Percentiles rank a stretch among this genome's conserved stretches.
phyloP scores from a whole-genome alignment of 2,797 vertebrate species.

The Sandelia bainsii region DNA sequence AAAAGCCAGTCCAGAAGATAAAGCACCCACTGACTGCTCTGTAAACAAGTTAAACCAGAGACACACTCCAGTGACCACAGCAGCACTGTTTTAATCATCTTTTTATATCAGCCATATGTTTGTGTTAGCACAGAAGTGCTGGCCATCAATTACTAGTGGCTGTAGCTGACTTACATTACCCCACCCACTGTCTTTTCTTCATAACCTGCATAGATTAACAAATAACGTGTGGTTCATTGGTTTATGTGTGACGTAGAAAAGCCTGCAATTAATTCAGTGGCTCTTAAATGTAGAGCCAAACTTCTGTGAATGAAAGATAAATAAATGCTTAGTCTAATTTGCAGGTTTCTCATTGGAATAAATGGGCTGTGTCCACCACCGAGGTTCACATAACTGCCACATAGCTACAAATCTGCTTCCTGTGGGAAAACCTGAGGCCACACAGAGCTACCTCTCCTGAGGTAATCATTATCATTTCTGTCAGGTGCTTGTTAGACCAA shows the following conservation, averaged over 20 bases:
- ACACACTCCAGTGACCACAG: conserved; percentile 30
- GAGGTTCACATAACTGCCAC: conserved; percentile 54
- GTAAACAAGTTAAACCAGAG: conserved; percentile 52
- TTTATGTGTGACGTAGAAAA: conserved; percentile 32
- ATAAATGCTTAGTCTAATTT: conserved; percentile 58
- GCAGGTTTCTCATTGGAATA: conserved; percentile 41
- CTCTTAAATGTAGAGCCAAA: conserved; percentile 24
- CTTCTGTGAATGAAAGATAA: conserved; percentile 49
- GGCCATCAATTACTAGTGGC: conserved; percentile 51
- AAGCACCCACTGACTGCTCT: conserved; percentile 37
- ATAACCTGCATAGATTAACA: conserved; percentile 33
- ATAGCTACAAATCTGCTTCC: conserved; percentile 58
- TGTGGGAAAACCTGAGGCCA: conserved; percentile 56
- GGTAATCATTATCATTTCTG: conserved; percentile 72
- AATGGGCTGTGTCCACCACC: conserved; percentile 50
- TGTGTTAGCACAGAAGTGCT: conserved; percentile 42
- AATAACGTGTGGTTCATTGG: conserved; percentile 47
- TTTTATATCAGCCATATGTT: conserved; percentile 51
- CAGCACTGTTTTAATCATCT: conserved; percentile 44
- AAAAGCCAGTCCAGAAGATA: conserved; percentile 44
- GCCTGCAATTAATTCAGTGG: conserved; percentile 41
- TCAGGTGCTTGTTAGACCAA: conserved; percentile 68
- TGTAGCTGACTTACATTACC: conserved; percentile 50
- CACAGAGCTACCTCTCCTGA: conserved; percentile 42
- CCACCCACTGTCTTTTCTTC: conserved; percentile 31